A percentile compares a stretch with the other conserved stretches of the same genome.
These are phyloP conservation scores for Lithophane socia DNA, from an alignment of 2,888 invertebrate species.

Conservation along the genomic window DNA sequence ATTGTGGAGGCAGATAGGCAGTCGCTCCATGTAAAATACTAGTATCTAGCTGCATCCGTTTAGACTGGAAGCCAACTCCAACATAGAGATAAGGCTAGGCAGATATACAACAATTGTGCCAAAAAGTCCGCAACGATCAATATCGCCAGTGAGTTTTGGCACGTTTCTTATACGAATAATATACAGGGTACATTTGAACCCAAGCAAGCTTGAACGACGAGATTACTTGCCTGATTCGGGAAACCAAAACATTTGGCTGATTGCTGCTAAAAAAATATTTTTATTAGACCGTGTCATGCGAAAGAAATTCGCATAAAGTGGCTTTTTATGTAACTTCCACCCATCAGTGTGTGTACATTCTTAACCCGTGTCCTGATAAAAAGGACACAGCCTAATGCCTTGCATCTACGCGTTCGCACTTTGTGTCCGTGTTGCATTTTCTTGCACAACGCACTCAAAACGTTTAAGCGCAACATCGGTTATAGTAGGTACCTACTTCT, in stretches of 20 bases:
- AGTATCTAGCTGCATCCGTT: background rate
- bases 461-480: background rate
- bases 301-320: slow-evolving; percentile 18
- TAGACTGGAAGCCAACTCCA: background rate
- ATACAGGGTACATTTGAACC: slow-evolving; percentile 44
- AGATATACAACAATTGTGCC: slow-evolving; percentile 39
- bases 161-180: slow-evolving; percentile 59
- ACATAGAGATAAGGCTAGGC: background rate
- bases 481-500: background rate
- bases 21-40: background rate
- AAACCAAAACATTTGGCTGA: slow-evolving; percentile 48
- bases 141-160: slow-evolving; percentile 54
- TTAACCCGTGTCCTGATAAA: background rate
- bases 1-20: background rate
- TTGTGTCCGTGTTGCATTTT: background rate
- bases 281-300: slow-evolving; percentile 24
- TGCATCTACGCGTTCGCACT: background rate
- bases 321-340: slow-evolving; percentile 10
- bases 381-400: background rate
- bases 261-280: slow-evolving; percentile 43
- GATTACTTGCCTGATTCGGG: slow-evolving; percentile 43
- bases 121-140: slow-evolving; percentile 59
- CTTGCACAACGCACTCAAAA: background rate
- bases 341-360: background rate
- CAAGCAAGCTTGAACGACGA: slow-evolving; percentile 39